These are phyloP conservation scores for Crossocerus cetratus DNA, from an alignment of 2,888 invertebrate genomes.

Conservation along the genomic window DNA sequence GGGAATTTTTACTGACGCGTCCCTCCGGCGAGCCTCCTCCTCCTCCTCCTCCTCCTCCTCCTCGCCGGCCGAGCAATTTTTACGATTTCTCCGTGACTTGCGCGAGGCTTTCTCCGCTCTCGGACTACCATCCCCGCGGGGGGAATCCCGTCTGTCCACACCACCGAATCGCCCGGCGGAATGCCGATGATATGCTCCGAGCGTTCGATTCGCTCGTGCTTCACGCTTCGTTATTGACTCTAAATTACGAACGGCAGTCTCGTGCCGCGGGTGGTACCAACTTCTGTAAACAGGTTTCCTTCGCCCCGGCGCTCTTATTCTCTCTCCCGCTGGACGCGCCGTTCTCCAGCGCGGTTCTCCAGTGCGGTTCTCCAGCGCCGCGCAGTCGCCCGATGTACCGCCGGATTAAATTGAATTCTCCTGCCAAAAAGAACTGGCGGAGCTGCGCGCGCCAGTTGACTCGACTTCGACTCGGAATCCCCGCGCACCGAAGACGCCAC, in stretches of 20 bases:
- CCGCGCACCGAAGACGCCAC: background rate
- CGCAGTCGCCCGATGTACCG: background rate
- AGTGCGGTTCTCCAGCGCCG: no score
- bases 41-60: no score
- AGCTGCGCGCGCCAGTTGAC: conserved; percentile 39
- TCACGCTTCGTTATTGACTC: conserved; percentile 60
- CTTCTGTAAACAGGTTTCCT: conserved; percentile 60
- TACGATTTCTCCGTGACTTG: background rate
- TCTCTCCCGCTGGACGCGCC: conserved; percentile 32
- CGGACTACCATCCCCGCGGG: background rate
- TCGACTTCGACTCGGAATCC: conserved; percentile 27
- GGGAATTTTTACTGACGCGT: background rate
- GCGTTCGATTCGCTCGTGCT: conserved; percentile 56
- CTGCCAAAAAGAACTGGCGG: conserved; percentile 42
- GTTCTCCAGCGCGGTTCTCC: background rate
- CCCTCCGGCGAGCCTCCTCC: background rate
- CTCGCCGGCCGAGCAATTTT: background rate
- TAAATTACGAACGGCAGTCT: conserved; percentile 57
- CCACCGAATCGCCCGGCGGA: background rate
- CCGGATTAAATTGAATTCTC: conserved; percentile 53
- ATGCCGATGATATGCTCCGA: conserved; percentile 16
- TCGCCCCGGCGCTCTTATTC: conserved; percentile 26
- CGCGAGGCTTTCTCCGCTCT: background rate
- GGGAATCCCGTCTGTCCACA: conserved; percentile 6
- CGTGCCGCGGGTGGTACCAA: conserved; percentile 57